These are phyloP conservation scores for Planiliza haematocheilus DNA, from an alignment of 2,113 vertebrate species.

Conservation along the genomic window DNA sequence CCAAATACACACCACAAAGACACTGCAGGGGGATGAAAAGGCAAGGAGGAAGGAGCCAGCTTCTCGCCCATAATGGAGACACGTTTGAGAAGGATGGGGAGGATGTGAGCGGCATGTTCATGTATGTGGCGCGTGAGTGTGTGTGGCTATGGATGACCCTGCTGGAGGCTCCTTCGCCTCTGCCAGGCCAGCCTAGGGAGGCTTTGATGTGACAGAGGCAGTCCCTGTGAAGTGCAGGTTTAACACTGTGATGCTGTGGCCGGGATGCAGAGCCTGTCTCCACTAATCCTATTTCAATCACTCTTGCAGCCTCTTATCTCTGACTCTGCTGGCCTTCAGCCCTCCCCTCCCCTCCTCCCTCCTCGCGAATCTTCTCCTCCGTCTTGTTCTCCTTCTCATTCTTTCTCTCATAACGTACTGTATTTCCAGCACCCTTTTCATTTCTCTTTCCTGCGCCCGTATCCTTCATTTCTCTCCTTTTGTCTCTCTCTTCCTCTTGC, in stretches of 20 bases:
- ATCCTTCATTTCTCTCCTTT: constrained; percentile 46
- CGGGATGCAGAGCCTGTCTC: constrained; percentile 76
- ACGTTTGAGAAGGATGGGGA: constrained; percentile 49
- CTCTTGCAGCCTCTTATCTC: constrained; percentile 80
- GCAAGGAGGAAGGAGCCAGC: constrained; percentile 60
- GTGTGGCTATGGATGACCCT: constrained; percentile 49
- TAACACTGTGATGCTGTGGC: constrained; percentile 75
- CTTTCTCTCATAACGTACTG: constrained; percentile 20
- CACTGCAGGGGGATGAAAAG: constrained; percentile 57
- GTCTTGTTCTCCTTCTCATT: constrained; percentile 27
- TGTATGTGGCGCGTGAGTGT: constrained; percentile 35
- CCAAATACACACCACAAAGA: constrained; percentile 66
- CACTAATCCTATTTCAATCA: constrained; percentile 84
- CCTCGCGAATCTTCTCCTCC: constrained; percentile 58
- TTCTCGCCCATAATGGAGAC: constrained; percentile 59
- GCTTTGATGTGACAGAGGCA: constrained; percentile 81
- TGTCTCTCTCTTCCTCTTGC: constrained; percentile 28
- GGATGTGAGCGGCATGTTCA: constrained; percentile 54
- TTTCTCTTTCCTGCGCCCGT: constrained; percentile 36
- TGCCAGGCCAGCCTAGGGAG: constrained; percentile 66
- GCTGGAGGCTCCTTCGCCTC: constrained; percentile 62
- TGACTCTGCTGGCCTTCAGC: constrained; percentile 70
- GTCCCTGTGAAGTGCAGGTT: constrained; percentile 76
- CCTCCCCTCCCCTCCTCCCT: constrained; percentile 51
- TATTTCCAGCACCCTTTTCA: constrained; percentile 33